These are phyloP conservation scores for Epizoanthus scotinus DNA, from an alignment of 92 coral and sea anemone species.

Conservation along the genomic window DNA sequence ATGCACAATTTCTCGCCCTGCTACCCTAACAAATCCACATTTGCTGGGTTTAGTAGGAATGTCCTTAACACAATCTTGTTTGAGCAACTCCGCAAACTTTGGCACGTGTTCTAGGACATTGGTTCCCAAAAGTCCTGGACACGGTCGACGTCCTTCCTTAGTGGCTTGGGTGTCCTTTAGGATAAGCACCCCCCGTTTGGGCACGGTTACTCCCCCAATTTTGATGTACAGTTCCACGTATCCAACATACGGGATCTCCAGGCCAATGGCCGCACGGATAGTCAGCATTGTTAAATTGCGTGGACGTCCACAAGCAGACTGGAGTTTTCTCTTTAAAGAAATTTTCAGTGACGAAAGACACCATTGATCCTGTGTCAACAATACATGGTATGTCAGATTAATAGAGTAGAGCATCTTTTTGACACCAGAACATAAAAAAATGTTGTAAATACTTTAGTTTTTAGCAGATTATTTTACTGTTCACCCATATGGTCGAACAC, in stretches of 20 bases:
- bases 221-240: slow-evolving; percentile 54
- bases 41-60: background rate
- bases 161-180: slow-evolving; percentile 43
- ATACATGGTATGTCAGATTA: too few relatives aligned
- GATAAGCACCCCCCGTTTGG: slow-evolving; percentile 54
- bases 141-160: slow-evolving; percentile 17
- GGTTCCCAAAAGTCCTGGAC: slow-evolving; percentile 60
- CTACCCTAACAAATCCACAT: slow-evolving; percentile 51
- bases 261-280: slow-evolving; percentile 60
- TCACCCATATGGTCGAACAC: too few relatives aligned
- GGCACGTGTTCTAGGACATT: slow-evolving; percentile 63
- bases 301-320: slow-evolving; percentile 36
- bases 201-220: slow-evolving; percentile 50
- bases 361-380: slow-evolving; percentile 57
- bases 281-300: slow-evolving; percentile 28
- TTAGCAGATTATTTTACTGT: too few relatives aligned
- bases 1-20: slow-evolving; percentile 45
- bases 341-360: slow-evolving; percentile 50
- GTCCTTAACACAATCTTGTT: background rate
- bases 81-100: slow-evolving; percentile 40
- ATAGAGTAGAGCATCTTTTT: too few relatives aligned
- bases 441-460: too few relatives aligned
- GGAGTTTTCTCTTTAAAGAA: slow-evolving; percentile 50
- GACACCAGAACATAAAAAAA: too few relatives aligned
- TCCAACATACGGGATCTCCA: slow-evolving; percentile 65